Base-by-base conservation (phyloP, 2,888 invertebrate species). In the Drosophila phalerata region DNA sequence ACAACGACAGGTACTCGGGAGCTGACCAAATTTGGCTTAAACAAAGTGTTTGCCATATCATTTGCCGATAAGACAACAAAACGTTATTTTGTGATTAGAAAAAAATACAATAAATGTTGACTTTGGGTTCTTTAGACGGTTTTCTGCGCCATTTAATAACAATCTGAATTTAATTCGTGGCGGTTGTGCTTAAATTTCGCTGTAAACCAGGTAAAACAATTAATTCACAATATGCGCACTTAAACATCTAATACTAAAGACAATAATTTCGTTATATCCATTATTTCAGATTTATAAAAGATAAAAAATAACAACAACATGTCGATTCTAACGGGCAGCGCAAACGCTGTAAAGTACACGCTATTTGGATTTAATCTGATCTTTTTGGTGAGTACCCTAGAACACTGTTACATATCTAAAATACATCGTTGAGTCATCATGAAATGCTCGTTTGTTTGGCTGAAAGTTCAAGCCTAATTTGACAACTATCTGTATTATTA, bases 321-420 rank as follows among this genome's bases (percentile, higher is more conserved):
- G 92, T 89, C 92, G 83, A 73, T 92, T 52, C 77, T 91, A 81
- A 92, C 93, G 82, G 88, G 94, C 91, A 93, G 94, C 92, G 92
- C 94, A 75, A 93, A 93, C 93, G 92, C 94, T 93, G 92, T 97
- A 88, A 95, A 95, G 90, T 96, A 96, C 92, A 94, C 95, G 47
- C 94, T 97, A 82, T 96, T 95, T 87, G 93, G 94, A 53, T 95
- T 96, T 86, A 97, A 96, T 92, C 93, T 95, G 72, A 88, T 96
- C 52, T 96, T 96, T 93, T 94, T 96, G 95, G 97, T 97, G 92
- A 95, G 95, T 94, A 51, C 10, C 11, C 3, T 32, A 28, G 19
- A 19, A 9, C 34, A 5, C 11, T 37, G 13, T 37, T 17, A 17
- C 22, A 40, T 25, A 17, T 15, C 0, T 19, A 9, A 38, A 40